Conservation (phyloP, 2,888 invertebrate species). For the Latrodectus elegans region DNA sequence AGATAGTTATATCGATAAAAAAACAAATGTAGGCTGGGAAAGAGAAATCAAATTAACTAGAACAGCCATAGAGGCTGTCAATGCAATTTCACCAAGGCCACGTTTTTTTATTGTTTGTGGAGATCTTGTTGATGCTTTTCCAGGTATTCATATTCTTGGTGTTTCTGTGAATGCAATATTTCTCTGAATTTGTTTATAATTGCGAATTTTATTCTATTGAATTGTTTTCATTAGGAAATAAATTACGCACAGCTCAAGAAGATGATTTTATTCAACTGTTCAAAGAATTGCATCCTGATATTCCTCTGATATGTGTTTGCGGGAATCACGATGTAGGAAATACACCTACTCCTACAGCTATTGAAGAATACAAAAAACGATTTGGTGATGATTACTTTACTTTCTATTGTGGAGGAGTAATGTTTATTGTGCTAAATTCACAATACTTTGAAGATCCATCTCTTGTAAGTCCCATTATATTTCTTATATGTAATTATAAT, state of each 20-base stretch:
- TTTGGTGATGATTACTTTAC: slow-evolving; percentile 77
- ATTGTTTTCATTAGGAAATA: slow-evolving; percentile 42
- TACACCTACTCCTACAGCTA: slow-evolving; percentile 75
- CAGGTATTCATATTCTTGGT: slow-evolving; percentile 71
- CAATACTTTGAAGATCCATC: slow-evolving; percentile 75
- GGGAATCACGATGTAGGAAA: slow-evolving; percentile 79
- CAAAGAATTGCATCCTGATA: slow-evolving; percentile 74
- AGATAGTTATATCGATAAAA: slow-evolving; percentile 73
- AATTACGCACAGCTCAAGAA: slow-evolving; percentile 74
- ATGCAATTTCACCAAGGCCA: slow-evolving; percentile 76
- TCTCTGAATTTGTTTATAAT: background rate
- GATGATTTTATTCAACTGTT: slow-evolving; percentile 75
- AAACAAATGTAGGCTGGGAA: slow-evolving; percentile 74
- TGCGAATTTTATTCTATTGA: no score
- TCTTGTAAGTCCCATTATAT: slow-evolving; percentile 52
- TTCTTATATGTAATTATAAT: background rate
- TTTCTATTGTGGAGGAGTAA: slow-evolving; percentile 77
- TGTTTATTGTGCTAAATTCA: slow-evolving; percentile 77
- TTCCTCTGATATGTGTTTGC: slow-evolving; percentile 77
- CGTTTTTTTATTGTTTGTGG: slow-evolving; percentile 77
- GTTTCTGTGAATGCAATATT: background rate
- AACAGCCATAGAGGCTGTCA: slow-evolving; percentile 75
- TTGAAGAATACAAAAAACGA: slow-evolving; percentile 71
- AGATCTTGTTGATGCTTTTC: slow-evolving; percentile 77
- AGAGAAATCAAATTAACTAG: slow-evolving; percentile 75